These are phyloP conservation scores for Ascaphus truei DNA, from an alignment of 2,113 vertebrate species.

Conservation along the genomic window DNA sequence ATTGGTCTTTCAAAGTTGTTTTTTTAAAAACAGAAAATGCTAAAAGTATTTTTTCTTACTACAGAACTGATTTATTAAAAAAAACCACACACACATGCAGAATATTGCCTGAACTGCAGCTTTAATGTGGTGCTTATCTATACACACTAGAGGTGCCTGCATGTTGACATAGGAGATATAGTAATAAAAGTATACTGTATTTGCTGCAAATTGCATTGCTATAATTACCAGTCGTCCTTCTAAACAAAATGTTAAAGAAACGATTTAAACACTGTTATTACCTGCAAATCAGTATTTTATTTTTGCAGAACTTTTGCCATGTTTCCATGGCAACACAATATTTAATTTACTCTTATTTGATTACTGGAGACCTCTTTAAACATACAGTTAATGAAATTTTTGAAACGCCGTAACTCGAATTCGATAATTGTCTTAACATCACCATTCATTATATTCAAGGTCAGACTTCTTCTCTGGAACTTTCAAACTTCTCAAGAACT, in stretches of 20 bases:
- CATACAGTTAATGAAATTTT: neutral
- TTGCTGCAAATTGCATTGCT: neutral
- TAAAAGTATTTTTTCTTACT: no score
- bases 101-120: no score
- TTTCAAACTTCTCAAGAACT: neutral
- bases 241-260: neutral
- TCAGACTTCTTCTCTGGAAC: neutral
- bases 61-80: no score
- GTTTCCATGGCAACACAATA: slow-evolving; percentile 21
- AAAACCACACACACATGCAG: no score
- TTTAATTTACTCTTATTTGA: slow-evolving; percentile 27
- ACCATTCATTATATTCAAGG: neutral
- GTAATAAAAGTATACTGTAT: no score
- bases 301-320: slow-evolving; percentile 9
- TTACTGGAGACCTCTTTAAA: slow-evolving; percentile 24
- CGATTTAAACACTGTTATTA: slow-evolving; percentile 28
- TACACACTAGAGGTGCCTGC: no score
- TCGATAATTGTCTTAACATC: neutral
- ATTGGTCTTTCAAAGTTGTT: no score
- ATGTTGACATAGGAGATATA: no score
- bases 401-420: neutral
- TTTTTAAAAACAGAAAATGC: no score
- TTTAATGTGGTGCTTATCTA: no score
- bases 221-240: neutral
- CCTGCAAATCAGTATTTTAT: slow-evolving; percentile 22